Evolutionary conservation across 2,797 vertebrate species (phyloP), one percentile per base, ranked within the genome.

Genomic region (Sebastes kiyomatsui): DNA sequence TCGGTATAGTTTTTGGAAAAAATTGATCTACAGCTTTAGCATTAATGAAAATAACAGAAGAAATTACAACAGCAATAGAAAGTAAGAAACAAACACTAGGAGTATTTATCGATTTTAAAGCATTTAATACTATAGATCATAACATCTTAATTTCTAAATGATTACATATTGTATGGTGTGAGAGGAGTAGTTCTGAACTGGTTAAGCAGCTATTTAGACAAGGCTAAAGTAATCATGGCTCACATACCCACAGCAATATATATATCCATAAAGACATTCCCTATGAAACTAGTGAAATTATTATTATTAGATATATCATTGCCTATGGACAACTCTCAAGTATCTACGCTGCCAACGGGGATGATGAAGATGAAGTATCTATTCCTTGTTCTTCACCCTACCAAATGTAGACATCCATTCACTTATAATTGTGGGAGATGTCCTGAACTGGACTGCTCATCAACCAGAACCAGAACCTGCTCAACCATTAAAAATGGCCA

Each of bases 251-350:
- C n/a, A 23, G 49, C 49, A n/a, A 9, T 52, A 52, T 9, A 9
- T 0, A 10, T 5, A 52, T 52, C 20, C 20, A 52, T 9, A 52
- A 14, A 54, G 52, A 54, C 52, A 22, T 54, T 54, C 52, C 20
- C n/a, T 55, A 9, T 12, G 4, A 23, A 46, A 46, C 42, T 46
- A 18, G 42, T 18, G 14, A 2, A 46, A 46, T 46, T 18, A 46
- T 46, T 46, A 46, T 46, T 46, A 46, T 46, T 46, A 18, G 42
- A 56, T 25, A 25, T 56, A 23, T 56, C 9, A 23, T 55, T 42
- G 14, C 38, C 13, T 42, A 16, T 0, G 38, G 38, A 0, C 38
- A 16, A 0, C 38, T 46, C 42, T 18, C 42, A 46, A 18, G 42
- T 46, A 46, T 46, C 14, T 46, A 46, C 16, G 0, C 16, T 46